Evolutionary conservation across 1,140 invertebrate species (phyloP).

Genomic region (Plutomurus gul): DNA sequence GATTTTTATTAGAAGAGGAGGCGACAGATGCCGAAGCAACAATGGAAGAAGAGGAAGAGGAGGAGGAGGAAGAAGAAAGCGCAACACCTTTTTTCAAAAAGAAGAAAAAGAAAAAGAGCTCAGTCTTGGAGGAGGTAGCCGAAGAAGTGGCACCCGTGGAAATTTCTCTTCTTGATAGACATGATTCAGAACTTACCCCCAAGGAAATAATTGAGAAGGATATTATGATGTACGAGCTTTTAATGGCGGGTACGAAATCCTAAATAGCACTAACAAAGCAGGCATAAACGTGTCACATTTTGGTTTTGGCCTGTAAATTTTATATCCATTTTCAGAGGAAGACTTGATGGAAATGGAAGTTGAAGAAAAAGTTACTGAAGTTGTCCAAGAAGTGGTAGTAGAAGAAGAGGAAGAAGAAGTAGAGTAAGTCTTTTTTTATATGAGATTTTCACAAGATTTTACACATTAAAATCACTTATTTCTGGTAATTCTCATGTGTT

Average conservation of each 20-base stretch:
- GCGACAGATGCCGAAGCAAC: background rate
- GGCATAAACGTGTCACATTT: no score
- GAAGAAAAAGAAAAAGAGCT: background rate
- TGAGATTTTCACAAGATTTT: no score
- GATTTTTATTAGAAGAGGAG: background rate
- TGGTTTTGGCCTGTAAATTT: background rate
- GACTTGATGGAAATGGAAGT: slow-evolving; percentile 8
- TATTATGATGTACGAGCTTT: slow-evolving; percentile 36
- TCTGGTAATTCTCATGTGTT: no score
- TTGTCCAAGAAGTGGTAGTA: background rate
- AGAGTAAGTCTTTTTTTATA: background rate
- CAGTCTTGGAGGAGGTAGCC: background rate
- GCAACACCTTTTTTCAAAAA: background rate
- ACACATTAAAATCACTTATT: background rate
- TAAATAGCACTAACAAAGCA: background rate
- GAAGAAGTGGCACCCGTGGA: background rate
- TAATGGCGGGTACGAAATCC: background rate
- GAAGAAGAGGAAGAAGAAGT: slow-evolving; percentile 31
- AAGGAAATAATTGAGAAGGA: slow-evolving; percentile 41
- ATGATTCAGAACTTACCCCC: slow-evolving; percentile 19
- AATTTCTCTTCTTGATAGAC: slow-evolving; percentile 35
- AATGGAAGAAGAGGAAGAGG: background rate
- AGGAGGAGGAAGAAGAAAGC: slow-evolving; percentile 4
- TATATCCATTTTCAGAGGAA: background rate
- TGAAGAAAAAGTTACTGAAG: background rate